Evolutionary conservation across 2,113 vertebrate species (phyloP), one percentile per base, ranked within the genome.

Genomic region (Sturnira hondurensis): DNA sequence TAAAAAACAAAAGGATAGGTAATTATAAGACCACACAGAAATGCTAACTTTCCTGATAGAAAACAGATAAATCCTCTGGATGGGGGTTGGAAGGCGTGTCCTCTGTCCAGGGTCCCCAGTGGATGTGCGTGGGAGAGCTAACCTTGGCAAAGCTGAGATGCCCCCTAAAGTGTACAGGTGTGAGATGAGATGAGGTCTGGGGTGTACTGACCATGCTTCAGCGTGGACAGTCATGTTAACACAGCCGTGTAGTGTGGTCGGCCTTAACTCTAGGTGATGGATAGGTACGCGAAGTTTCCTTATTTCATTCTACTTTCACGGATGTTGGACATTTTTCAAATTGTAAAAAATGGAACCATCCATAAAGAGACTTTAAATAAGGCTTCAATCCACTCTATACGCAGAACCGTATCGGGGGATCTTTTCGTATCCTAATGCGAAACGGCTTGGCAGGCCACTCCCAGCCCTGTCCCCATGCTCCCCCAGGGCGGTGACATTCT

Each of bases 311-410:
- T 31, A 10, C 17, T 70, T 65, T 41, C n/a, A 7, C 50, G 19
- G 45, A 7, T 73, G 26, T 61, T 54, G 52, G 8, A 58, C 85
- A 31, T 16, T 41, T 47, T 84, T 61, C 84, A 89, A 31, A n/a
- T 56, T 86, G 8, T 61, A 70, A 47, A 68, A 41, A 70, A 17
- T 54, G 50, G 15, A 71, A 82, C 15, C 24, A 11, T 54, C 73
- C n/a, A 31, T n/a, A 28, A 84, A 94, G 83, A 88, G 45, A 52
- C 76, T 20, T 22, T 31, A 45, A 50, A 61, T 13, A 14, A 0
- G 20, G 2, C 10, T 8, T 16, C 20, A 22, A 11, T 20, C 22
- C 15, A 17, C 50, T 24, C 24, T 26, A 14, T 20, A 0, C 2
- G 0, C 26, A 61, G 73, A 43, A 31, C 52, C n/a, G n/a, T 76